Evolutionary conservation across 2,888 invertebrate species (phyloP).

Genomic region (Sarcophaga variegata): DNA sequence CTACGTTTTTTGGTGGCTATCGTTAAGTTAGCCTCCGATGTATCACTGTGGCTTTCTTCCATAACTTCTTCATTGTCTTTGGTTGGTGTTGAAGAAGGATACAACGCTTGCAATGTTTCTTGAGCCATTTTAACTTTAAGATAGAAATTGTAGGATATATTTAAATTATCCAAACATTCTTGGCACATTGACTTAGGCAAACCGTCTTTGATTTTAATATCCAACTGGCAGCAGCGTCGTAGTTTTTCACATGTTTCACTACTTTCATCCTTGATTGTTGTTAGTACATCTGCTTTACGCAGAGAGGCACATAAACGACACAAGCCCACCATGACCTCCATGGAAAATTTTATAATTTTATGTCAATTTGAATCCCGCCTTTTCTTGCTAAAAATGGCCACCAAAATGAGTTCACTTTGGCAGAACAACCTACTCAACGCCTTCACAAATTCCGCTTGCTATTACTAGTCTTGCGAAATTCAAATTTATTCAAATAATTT

Average conservation of each 20-base stretch:
- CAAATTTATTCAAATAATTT: no score
- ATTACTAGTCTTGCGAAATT: no score
- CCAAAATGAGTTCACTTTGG: no score
- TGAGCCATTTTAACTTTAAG: slow-evolving; percentile 75
- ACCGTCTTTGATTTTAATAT: slow-evolving; percentile 69
- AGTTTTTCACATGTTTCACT: slow-evolving; percentile 72
- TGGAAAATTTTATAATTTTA: background rate
- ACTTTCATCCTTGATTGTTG: slow-evolving; percentile 70
- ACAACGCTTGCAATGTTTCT: slow-evolving; percentile 72
- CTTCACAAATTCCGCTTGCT: no score
- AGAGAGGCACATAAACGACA: slow-evolving; percentile 77
- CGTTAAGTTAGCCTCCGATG: background rate
- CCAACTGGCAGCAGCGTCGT: slow-evolving; percentile 72
- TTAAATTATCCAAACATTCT: slow-evolving; percentile 72
- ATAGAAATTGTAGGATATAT: slow-evolving; percentile 72
- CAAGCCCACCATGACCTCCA: slow-evolving; percentile 68
- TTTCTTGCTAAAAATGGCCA: no score
- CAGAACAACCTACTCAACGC: no score
- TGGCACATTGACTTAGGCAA: slow-evolving; percentile 75
- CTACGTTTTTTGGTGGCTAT: background rate
- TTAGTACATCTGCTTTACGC: slow-evolving; percentile 71
- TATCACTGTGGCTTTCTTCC: background rate
- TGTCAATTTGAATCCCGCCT: no score
- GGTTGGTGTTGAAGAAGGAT: background rate
- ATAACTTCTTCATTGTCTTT: background rate